Conservation (phyloP, 1,140 invertebrate genomes). For the Zaprionus africanus region DNA sequence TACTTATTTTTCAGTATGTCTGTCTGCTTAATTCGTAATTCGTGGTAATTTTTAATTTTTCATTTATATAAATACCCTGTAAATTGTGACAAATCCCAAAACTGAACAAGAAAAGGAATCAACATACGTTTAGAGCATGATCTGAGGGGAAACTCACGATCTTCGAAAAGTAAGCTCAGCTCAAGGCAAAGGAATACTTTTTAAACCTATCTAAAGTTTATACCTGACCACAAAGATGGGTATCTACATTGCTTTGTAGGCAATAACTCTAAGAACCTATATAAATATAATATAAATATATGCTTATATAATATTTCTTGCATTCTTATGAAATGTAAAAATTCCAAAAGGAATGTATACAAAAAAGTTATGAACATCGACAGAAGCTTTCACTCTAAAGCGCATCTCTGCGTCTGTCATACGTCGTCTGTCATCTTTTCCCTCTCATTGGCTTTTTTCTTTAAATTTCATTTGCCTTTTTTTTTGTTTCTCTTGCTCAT, state of each 20-base stretch:
- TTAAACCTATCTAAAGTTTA: not conserved
- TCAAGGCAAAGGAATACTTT: too few relatives aligned
- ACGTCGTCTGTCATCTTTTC: not conserved
- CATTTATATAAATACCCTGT: constrained; percentile 22
- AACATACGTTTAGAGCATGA: not conserved
- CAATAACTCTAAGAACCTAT: too few relatives aligned
- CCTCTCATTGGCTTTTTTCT: constrained; percentile 3
- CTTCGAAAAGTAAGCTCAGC: too few relatives aligned
- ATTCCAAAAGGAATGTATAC: not conserved
- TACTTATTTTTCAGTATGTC: constrained; percentile 26
- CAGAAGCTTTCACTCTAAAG: not conserved
- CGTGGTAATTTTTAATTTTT: not conserved
- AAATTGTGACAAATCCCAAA: not conserved
- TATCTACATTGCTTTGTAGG: too few relatives aligned
- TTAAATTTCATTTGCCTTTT: constrained; percentile 9
- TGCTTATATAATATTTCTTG: not conserved
- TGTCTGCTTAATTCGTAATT: constrained; percentile 23
- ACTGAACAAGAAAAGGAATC: not conserved
- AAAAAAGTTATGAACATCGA: not conserved
- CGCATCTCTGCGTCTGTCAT: not conserved
- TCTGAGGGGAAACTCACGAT: too few relatives aligned
- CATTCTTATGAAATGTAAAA: not conserved
- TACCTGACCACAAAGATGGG: too few relatives aligned
- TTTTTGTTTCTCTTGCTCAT: constrained; percentile 17
- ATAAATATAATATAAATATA: too few relatives aligned